These are phyloP conservation scores for Macrotus californicus DNA, from an alignment of 2,113 vertebrate species.

Conservation along the genomic window DNA sequence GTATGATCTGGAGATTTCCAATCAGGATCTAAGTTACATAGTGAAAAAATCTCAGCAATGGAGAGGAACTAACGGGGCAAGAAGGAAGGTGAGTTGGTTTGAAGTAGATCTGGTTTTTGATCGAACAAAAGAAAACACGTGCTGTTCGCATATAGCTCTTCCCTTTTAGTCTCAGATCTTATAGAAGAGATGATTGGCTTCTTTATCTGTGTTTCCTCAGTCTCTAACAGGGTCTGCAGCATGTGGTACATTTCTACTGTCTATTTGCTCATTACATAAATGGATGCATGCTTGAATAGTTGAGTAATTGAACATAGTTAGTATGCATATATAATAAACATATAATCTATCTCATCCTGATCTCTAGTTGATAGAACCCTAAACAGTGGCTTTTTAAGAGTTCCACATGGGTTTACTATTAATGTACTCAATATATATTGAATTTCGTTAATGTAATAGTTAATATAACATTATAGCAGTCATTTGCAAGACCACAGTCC, in stretches of 20 bases:
- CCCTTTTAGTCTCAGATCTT: background rate
- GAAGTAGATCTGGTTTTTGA: background rate
- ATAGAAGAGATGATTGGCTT: background rate
- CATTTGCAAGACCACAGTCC: background rate
- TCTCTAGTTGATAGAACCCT: background rate
- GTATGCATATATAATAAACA: background rate
- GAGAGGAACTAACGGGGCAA: slow-evolving; percentile 90
- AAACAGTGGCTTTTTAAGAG: background rate
- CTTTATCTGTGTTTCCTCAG: background rate
- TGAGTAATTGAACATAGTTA: background rate
- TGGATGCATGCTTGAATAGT: background rate
- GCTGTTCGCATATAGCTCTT: background rate
- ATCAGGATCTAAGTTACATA: slow-evolving; percentile 90
- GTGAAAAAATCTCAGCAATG: slow-evolving; percentile 92
- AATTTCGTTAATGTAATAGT: background rate
- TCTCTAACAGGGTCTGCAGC: background rate
- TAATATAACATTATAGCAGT: background rate
- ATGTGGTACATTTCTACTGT: background rate
- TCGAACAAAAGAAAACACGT: background rate
- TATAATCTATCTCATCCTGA: background rate
- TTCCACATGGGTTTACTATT: background rate
- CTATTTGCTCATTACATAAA: background rate
- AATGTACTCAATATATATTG: background rate
- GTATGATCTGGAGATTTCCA: slow-evolving; percentile 91
- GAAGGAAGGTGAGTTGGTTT: slow-evolving; percentile 85